Base-by-base conservation (phyloP, 2,888 invertebrate species). In the Acrobasis suavella region DNA sequence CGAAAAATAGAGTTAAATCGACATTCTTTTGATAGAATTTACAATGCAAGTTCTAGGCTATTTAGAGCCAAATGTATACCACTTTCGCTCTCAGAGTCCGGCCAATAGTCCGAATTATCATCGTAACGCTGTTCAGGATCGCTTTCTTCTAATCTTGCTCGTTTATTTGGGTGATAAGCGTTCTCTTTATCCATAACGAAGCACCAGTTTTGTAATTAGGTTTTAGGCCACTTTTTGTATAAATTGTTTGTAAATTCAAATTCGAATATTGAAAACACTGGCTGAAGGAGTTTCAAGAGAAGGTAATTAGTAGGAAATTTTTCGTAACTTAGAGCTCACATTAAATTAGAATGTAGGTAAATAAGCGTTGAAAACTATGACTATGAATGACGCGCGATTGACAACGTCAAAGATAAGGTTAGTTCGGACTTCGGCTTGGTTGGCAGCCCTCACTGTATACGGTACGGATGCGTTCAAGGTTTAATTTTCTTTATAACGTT, bases 101-200 rank as follows among this genome's bases (percentile, higher is more conserved):
- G 83, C 90, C 90, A 91, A 65, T 83, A 86, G 72, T 91, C 91
- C 1, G 91, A 91, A 72, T 82, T 82, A 71, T 82, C 79, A 65
- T 83, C 76, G 62, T 75, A 74, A 60, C 72, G 86, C 56, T 74
- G 65, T 46, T 83, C 69, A 72, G 86, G 82, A 75, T 80, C 78
- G 67, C 73, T 77, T 60, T 81, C 79, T 14, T 83, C 82, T 14
- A 79, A 32, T 77, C 86, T 92, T 15, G 86, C 85, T 15, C 87
- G 80, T 74, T 91, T 91, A 70, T 76, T 86, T 49, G 82, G 73
- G 65, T 74, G 73, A 67, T 71, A 69, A 70, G 71, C 80, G 64
- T 88, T 87, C 75, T 90, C 88, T 70, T 89, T 89, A 78, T 87
- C 83, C 90, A 91, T 91, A 5, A 12, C 50, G 16, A 16, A 49